phyloP scores from a whole-genome alignment of 2,888 invertebrate species.

The Noctua janthe region DNA sequence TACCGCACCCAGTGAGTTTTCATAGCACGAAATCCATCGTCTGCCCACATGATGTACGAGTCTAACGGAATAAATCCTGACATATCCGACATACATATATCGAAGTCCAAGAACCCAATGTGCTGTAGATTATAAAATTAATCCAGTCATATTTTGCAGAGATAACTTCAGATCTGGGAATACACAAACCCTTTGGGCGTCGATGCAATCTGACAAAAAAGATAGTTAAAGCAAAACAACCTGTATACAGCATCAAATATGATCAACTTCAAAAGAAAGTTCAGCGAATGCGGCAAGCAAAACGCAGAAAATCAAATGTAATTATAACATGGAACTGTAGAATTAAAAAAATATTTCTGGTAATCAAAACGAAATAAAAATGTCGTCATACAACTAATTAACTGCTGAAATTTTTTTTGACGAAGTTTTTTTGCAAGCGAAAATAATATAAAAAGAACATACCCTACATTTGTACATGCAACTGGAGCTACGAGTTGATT shows the following conservation, averaged over 20 bases:
- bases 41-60: too few relatives aligned
- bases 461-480: not conserved
- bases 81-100: too few relatives aligned
- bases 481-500: not conserved
- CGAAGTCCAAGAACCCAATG: not conserved
- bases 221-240: not conserved
- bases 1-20: too few relatives aligned
- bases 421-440: not conserved
- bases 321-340: conserved; percentile 7
- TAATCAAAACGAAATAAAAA: conserved; percentile 14
- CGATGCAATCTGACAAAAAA: not conserved
- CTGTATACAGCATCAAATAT: not conserved
- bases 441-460: not conserved
- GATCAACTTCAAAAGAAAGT: conserved; percentile 12
- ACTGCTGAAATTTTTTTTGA: not conserved
- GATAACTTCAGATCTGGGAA: not conserved
- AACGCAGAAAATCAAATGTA: not conserved
- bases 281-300: not conserved
- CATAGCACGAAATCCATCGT: too few relatives aligned
- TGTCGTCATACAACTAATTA: not conserved
- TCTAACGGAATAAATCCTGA: too few relatives aligned
- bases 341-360: conserved; percentile 6
- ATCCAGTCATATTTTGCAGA: not conserved
- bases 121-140: not conserved
- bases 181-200: not conserved